A percentile compares a stretch with the other conserved stretches of the same genome.
Conservation (phyloP, 2,888 invertebrate genomes). For the Galerucella pusilla region DNA sequence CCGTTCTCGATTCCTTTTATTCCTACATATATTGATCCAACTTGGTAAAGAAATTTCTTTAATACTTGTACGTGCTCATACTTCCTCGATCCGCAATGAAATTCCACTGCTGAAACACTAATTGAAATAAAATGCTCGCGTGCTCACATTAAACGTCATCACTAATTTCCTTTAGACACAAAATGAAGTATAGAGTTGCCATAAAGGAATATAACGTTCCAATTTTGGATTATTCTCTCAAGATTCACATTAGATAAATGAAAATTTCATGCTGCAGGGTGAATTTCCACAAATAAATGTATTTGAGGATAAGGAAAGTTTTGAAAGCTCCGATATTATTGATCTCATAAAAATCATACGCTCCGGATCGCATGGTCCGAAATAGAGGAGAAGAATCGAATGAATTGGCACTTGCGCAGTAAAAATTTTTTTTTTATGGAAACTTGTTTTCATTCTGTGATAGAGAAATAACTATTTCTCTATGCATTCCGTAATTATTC, state of each 20-base stretch:
- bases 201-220: slow-evolving; percentile 8
- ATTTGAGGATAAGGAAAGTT: not conserved
- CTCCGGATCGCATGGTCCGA: too few species aligned
- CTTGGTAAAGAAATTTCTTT: slow-evolving; percentile 1
- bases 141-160: slow-evolving; percentile 9
- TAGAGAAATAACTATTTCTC: too few species aligned
- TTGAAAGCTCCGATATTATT: not conserved
- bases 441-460: too few species aligned
- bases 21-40: not conserved
- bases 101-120: slow-evolving; percentile 12
- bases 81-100: slow-evolving; percentile 8
- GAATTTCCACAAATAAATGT: not conserved
- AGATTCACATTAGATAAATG: not conserved
- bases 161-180: slow-evolving; percentile 10
- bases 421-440: too few species aligned
- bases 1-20: not conserved
- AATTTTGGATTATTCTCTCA: slow-evolving; percentile 2
- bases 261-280: not conserved
- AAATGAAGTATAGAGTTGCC: slow-evolving; percentile 7
- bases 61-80: slow-evolving; percentile 21
- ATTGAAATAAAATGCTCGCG: slow-evolving; percentile 23
- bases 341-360: too few species aligned
- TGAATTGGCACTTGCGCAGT: too few species aligned
- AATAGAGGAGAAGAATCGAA: too few species aligned
- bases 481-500: too few species aligned